These are phyloP conservation scores for Botia kubotai DNA, from an alignment of 2,797 vertebrate species.

Conservation along the genomic window DNA sequence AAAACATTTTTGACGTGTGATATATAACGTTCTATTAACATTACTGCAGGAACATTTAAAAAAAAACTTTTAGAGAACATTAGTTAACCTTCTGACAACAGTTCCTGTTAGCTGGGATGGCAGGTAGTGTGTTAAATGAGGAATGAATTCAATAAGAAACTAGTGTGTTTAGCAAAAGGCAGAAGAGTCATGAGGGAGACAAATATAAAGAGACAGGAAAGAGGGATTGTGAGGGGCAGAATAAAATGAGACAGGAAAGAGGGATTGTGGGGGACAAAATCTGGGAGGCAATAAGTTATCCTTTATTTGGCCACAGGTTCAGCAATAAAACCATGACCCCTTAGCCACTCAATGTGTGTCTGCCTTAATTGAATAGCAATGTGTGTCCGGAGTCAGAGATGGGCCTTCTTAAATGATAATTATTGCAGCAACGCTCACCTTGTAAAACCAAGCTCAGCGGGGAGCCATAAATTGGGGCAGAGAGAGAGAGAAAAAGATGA, in stretches of 20 bases:
- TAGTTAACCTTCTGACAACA: slow-evolving; percentile 4
- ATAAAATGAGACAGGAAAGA: slow-evolving; percentile 5
- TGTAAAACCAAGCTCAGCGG: slow-evolving; percentile 21
- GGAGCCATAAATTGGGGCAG: slow-evolving; percentile 26
- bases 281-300: slow-evolving; percentile 20
- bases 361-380: slow-evolving; percentile 46
- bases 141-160: not conserved
- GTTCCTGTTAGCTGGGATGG: too few species aligned
- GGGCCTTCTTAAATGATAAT: slow-evolving; percentile 33
- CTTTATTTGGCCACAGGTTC: slow-evolving; percentile 50
- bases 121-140: slow-evolving; percentile 7
- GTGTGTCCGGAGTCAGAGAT: slow-evolving; percentile 29
- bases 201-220: not conserved
- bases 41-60: too few species aligned
- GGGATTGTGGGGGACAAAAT: not conserved
- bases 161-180: not conserved
- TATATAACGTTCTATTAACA: too few species aligned
- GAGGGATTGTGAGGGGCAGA: not conserved
- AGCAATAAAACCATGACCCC: slow-evolving; percentile 44
- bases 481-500: not conserved
- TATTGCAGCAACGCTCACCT: slow-evolving; percentile 32
- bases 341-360: slow-evolving; percentile 27
- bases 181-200: not conserved
- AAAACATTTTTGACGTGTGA: too few species aligned
- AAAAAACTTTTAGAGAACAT: too few species aligned